Base-by-base conservation (phyloP, 2,797 vertebrate genomes). In the Helostoma temminkii region DNA sequence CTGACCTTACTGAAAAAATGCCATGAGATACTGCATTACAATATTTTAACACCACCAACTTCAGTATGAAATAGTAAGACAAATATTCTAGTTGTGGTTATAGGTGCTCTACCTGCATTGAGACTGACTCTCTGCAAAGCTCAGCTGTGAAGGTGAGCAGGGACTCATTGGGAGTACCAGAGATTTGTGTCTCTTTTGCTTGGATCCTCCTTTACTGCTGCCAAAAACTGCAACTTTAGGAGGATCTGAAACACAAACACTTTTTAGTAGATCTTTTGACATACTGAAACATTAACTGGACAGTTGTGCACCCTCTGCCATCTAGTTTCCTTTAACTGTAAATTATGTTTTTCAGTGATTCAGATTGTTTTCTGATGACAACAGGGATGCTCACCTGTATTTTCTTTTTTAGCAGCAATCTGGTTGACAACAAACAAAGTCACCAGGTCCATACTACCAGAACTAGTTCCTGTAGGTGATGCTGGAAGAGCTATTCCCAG, bases 381-480 rank as follows among this genome's bases (percentile, higher is more conserved):
- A 15, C 36, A 15, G 4, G 36, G 7, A 18, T 18, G 32, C 92
- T 94, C 89, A 98, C 97, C 93, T 28, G 68, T 72, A 30, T 41
- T 84, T 21, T 92, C 85, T 82, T 96, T 97, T 78, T 95, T 96
- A 58, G 91, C 77, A 36, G 97, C 93, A 72, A 99, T 96, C 89
- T 97, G 96, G 85, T 97, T 97, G 78, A 97, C 96, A 54, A 99
- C 92, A 74, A 96, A 95, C 0, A 99, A 74, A 24, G 95, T 96
- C 61, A 98, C 84, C 49, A 99, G 92, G 83, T 99, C 97, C 91
- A 96, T 94, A 81, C 95, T 97, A 26, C 86, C 90, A 21, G 85
- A 58, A 24, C 90, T 86, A 18, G 66, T 80, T 76, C 63, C 82
- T 68, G 58, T 81, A 43, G 94, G 18, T 1, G 84, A 76, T 11